phyloP scores from a whole-genome alignment of 2,797 vertebrate species.

The Megalops cyprinoides region DNA sequence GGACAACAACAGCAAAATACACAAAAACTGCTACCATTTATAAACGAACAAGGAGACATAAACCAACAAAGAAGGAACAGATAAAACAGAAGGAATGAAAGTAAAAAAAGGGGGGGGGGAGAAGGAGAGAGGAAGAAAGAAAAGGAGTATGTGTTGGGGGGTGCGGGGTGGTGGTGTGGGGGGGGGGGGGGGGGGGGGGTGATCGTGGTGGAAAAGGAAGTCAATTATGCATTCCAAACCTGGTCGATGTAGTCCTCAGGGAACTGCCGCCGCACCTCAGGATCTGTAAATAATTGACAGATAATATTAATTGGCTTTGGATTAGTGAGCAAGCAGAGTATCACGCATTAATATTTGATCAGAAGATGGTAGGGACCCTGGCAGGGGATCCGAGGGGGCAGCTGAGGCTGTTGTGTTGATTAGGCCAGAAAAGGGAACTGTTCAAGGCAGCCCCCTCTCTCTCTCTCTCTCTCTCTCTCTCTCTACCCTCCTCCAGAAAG shows the following conservation, averaged over 20 bases:
- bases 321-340: slow-evolving; percentile 99
- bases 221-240: slow-evolving; percentile 97
- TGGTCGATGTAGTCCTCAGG: slow-evolving; percentile 95
- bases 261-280: slow-evolving; percentile 98
- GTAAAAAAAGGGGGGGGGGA: slow-evolving; percentile 4
- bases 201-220: slow-evolving; percentile 24
- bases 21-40: background rate
- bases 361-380: slow-evolving; percentile 99
- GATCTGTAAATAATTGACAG: slow-evolving; percentile 99
- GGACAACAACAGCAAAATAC: background rate
- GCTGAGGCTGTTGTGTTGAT: slow-evolving; percentile 95
- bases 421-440: slow-evolving; percentile 85
- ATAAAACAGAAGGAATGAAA: slow-evolving; percentile 26
- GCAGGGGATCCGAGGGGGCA: slow-evolving; percentile 96
- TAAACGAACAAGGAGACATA: slow-evolving; percentile 14
- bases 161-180: background rate
- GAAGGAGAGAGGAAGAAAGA: slow-evolving; percentile 19
- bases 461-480: too few species aligned
- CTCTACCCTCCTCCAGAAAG: slow-evolving; percentile 75
- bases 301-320: slow-evolving; percentile 99
- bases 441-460: slow-evolving; percentile 71
- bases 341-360: slow-evolving; percentile 99
- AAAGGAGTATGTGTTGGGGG: slow-evolving; percentile 4
- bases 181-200: background rate
- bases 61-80: slow-evolving; percentile 19